phyloP scores from a whole-genome alignment of 2,888 invertebrate genomes.

The Trilocha varians region DNA sequence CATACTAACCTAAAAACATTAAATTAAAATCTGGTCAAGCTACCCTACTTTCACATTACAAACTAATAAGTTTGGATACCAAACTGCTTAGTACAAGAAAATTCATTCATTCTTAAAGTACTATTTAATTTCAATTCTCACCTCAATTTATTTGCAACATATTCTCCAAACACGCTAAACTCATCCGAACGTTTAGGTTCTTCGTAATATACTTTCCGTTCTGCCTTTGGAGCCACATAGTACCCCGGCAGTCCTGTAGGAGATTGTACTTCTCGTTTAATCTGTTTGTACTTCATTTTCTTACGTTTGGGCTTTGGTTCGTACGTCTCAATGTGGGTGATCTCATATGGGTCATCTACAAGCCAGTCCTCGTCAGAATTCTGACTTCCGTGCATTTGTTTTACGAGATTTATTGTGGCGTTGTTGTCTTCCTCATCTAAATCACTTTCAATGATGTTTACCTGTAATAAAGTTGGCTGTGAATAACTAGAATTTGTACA shows the following conservation, averaged over 20 bases:
- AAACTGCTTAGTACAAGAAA: no score
- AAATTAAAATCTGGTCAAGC: no score
- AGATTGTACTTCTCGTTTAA: slow-evolving; percentile 50
- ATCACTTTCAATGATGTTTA: slow-evolving; percentile 42
- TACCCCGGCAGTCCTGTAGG: slow-evolving; percentile 32
- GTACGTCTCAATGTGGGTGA: slow-evolving; percentile 37
- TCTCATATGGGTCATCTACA: slow-evolving; percentile 49
- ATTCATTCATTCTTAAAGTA: no score
- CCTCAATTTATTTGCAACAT: slow-evolving; percentile 56
- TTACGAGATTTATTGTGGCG: slow-evolving; percentile 40
- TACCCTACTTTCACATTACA: no score
- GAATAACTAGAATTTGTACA: no score
- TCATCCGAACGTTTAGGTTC: slow-evolving; percentile 39
- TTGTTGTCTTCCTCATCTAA: slow-evolving; percentile 34
- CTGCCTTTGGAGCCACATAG: slow-evolving; percentile 25
- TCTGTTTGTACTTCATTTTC: slow-evolving; percentile 38
- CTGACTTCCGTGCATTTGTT: slow-evolving; percentile 41
- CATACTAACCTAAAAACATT: no score
- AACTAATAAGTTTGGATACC: no score
- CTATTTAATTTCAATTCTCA: no score
- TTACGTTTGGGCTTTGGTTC: slow-evolving; percentile 34
- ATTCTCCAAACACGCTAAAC: slow-evolving; percentile 57
- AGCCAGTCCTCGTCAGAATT: slow-evolving; percentile 60
- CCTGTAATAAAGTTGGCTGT: slow-evolving; percentile 26
- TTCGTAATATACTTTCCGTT: slow-evolving; percentile 27